These are phyloP conservation scores for Siniperca obscura DNA, from an alignment of 2,797 vertebrate genomes.

Conservation along the genomic window DNA sequence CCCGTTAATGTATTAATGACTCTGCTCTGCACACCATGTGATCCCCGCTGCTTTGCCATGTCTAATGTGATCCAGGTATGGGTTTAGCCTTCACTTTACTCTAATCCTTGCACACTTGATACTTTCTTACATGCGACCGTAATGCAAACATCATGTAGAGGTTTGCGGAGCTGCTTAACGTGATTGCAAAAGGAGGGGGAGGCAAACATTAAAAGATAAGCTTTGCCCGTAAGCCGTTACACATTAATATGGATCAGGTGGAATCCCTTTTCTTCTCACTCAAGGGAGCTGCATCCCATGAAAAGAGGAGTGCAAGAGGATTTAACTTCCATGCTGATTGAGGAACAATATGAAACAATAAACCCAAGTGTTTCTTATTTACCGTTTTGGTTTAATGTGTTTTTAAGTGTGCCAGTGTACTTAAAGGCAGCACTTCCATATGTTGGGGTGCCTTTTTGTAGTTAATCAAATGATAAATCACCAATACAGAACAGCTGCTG, in stretches of 20 bases:
- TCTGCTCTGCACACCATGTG: conserved; percentile 44
- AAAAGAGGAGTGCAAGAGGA: conserved; percentile 43
- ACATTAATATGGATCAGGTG: conserved; percentile 78
- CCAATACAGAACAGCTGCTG: conserved; percentile 58
- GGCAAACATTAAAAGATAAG: conserved; percentile 77
- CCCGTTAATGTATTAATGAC: conserved; percentile 51
- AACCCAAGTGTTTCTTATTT: conserved; percentile 75
- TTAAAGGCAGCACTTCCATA: conserved; percentile 74
- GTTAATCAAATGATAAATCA: conserved; percentile 75
- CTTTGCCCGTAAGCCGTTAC: conserved; percentile 68
- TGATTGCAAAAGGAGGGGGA: conserved; percentile 64
- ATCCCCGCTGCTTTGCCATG: conserved; percentile 60
- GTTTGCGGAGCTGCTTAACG: conserved; percentile 69
- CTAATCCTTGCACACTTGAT: conserved; percentile 69
- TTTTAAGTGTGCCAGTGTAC: conserved; percentile 71
- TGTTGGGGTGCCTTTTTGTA: conserved; percentile 76
- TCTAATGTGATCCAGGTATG: conserved; percentile 77
- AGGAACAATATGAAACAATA: conserved; percentile 69
- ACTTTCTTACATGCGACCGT: conserved; percentile 65
- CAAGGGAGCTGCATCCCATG: conserved; percentile 31
- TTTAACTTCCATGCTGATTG: conserved; percentile 54
- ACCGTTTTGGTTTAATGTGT: conserved; percentile 71
- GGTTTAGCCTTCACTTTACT: conserved; percentile 66
- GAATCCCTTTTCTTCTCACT: conserved; percentile 58
- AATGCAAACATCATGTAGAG: conserved; percentile 76